Conservation (phyloP, 2,797 vertebrate genomes). For the Characodon lateralis region DNA sequence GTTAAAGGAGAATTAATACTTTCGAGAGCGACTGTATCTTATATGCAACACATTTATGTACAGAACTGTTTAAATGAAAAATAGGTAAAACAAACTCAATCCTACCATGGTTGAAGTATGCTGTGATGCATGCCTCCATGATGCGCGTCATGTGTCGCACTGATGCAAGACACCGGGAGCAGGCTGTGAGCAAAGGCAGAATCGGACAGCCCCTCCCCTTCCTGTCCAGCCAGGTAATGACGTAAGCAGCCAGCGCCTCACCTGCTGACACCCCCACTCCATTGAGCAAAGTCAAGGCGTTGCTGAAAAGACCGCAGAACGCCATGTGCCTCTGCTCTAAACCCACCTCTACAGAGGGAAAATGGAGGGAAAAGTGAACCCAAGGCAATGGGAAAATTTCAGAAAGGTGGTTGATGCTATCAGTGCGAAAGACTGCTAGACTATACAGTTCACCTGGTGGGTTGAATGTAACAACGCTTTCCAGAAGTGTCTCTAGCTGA, state of each 20-base stretch:
- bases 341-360: constrained; percentile 81
- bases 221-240: constrained; percentile 87
- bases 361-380: not conserved
- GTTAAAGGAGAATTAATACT: not conserved
- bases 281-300: constrained; percentile 90
- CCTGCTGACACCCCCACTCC: constrained; percentile 87
- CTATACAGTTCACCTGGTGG: constrained; percentile 83
- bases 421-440: not conserved
- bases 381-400: not conserved
- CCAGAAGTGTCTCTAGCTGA: constrained; percentile 90
- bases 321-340: constrained; percentile 91
- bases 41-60: not conserved
- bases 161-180: constrained; percentile 91
- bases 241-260: constrained; percentile 85
- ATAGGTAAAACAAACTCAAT: not conserved
- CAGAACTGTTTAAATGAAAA: not conserved
- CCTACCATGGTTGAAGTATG: constrained; percentile 90
- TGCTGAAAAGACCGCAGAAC: constrained; percentile 89
- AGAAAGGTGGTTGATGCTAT: not conserved
- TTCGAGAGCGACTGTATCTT: not conserved
- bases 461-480: constrained; percentile 89
- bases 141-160: constrained; percentile 94
- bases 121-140: constrained; percentile 91
- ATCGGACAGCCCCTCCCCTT: constrained; percentile 85
- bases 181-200: constrained; percentile 92